These are phyloP conservation scores for Erythrocebus patas DNA, from an alignment of 2,113 vertebrate genomes.

Conservation along the genomic window DNA sequence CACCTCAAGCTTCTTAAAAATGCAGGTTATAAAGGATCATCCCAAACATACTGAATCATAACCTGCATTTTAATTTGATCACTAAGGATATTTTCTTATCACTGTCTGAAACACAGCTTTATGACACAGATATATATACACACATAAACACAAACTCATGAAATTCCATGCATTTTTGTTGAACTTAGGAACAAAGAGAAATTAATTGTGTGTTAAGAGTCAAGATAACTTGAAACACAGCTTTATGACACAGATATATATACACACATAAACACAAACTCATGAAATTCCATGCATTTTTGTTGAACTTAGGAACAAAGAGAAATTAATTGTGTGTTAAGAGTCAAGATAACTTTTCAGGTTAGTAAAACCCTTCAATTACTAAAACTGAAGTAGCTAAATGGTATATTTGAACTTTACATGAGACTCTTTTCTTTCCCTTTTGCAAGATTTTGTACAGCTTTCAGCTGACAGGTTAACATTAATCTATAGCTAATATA, in stretches of 20 bases:
- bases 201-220: not conserved
- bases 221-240: not conserved
- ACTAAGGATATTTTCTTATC: not conserved
- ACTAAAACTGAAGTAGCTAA: not conserved
- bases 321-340: not conserved
- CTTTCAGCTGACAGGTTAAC: not conserved
- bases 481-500: not conserved
- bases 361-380: not conserved
- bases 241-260: not conserved
- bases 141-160: not conserved
- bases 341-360: not conserved
- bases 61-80: not conserved
- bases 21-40: not conserved
- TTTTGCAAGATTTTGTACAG: not conserved
- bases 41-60: not conserved
- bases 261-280: not conserved
- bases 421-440: not conserved
- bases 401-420: not conserved
- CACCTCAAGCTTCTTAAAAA: not conserved
- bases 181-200: not conserved
- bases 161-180: not conserved
- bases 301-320: not conserved
- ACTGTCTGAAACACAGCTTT: not conserved
- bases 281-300: not conserved
- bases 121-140: not conserved